Base-by-base conservation (phyloP, 2,888 invertebrate genomes). In the Parochlus steinenii region DNA sequence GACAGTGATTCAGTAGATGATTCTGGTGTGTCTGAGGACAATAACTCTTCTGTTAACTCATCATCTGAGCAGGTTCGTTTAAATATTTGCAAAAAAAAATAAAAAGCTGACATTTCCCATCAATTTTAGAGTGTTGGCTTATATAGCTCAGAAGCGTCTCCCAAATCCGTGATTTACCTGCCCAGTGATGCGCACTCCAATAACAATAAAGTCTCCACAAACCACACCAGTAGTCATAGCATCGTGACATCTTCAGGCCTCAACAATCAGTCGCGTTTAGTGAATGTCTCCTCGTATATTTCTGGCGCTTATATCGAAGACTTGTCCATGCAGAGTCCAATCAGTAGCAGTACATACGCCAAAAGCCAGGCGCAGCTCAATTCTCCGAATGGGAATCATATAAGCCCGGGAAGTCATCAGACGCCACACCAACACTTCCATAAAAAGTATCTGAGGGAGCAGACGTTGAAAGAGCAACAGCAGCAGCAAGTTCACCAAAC, bases 1-100 rank as follows among this genome's bases (percentile, higher is more conserved):
- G 34, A 28, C 16, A 65, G 63, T 46, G 68, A 67, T 50, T 66
- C 61, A 45, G 54, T 62, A 22, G 68, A 68, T 43, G 67, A 67
- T 42, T 62, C 63, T 16, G 64, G 61, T 33, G 49, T 58, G 25
- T 60, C 63, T 18, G 58, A 62, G 15, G 57, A 59, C 10, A 61
- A 58, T 42, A 37, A 38, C 18, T 57, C 56, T 18, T 58, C 55
- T 24, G 47, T 54, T 42, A 61, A 56, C 50, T 63, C 54, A n/a
- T 42, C 41, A 32, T 42, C 43, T 5, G 44, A 45, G 35, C 45
- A 45, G 25, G 44, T 28, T 22, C 15, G 26, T 8, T 16, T 12
- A n/a, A n/a, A n/a, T n/a, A n/a, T n/a, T n/a, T n/a, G n/a, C 22
- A 7, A 7, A 22, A 7, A 7, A 22, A 7, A 22, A 22, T 22